phyloP scores from a whole-genome alignment of 2,888 invertebrate genomes.

The Dolichomitus sp. region DNA sequence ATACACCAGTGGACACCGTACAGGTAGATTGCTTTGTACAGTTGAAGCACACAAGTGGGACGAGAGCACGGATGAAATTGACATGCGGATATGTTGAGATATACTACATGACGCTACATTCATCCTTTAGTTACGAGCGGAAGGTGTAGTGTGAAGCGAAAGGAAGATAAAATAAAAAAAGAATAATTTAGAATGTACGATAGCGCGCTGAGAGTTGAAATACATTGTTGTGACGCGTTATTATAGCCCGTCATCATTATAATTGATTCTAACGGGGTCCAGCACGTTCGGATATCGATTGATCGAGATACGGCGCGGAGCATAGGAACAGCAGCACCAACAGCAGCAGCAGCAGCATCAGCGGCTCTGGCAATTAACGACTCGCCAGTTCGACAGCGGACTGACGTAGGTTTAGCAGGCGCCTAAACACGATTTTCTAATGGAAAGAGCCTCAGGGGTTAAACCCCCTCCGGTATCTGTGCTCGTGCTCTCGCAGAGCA shows the following conservation, averaged over 20 bases:
- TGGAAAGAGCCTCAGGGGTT: slow-evolving; percentile 59
- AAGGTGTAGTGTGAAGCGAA: slow-evolving; percentile 7
- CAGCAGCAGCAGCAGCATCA: background rate
- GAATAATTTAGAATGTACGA: background rate
- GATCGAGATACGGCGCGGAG: slow-evolving; percentile 77
- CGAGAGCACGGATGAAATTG: background rate
- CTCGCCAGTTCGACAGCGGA: slow-evolving; percentile 54
- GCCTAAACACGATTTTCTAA: slow-evolving; percentile 64
- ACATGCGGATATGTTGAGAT: slow-evolving; percentile 14
- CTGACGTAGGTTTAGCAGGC: slow-evolving; percentile 64
- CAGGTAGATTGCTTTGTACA: slow-evolving; percentile 1
- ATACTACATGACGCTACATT: background rate
- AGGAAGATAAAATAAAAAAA: background rate
- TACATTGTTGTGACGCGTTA: slow-evolving; percentile 71
- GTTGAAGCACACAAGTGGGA: background rate
- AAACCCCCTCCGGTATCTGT: slow-evolving; percentile 34
- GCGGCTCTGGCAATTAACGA: slow-evolving; percentile 57
- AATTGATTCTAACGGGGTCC: slow-evolving; percentile 81
- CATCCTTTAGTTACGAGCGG: background rate
- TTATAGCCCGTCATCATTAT: slow-evolving; percentile 79
- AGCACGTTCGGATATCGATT: slow-evolving; percentile 71
- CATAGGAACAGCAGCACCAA: slow-evolving; percentile 1
- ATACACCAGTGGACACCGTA: slow-evolving; percentile 16
- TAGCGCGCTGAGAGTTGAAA: background rate
- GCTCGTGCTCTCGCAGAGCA: slow-evolving; percentile 47